Conservation (phyloP, 2,797 vertebrate genomes). For the Poeciliopsis infans region DNA sequence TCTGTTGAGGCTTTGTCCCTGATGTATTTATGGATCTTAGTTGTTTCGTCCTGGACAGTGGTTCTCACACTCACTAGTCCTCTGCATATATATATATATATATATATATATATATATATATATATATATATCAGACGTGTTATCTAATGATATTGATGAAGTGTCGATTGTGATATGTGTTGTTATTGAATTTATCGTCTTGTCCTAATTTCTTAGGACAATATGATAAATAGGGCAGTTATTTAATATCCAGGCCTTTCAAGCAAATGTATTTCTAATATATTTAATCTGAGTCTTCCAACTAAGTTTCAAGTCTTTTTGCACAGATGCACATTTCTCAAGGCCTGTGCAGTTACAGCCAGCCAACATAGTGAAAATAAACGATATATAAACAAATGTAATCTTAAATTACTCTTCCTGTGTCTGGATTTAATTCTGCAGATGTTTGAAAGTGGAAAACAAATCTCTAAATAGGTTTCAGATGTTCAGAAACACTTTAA, state of each 20-base stretch:
- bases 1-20: no score
- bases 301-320: background rate
- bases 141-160: no score
- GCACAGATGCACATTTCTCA: background rate
- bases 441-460: slow-evolving; percentile 4
- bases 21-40: no score
- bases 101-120: no score
- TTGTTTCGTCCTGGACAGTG: no score
- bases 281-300: background rate
- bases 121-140: no score
- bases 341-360: background rate
- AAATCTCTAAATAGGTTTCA: background rate
- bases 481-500: slow-evolving; percentile 7
- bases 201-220: background rate
- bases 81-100: no score
- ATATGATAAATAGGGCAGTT: background rate
- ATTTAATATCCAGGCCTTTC: background rate
- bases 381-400: background rate
- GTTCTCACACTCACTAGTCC: no score
- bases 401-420: slow-evolving; percentile 1
- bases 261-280: background rate
- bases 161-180: no score
- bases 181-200: background rate
- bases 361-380: background rate
- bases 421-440: slow-evolving; percentile 17